Evolutionary conservation across 2,888 invertebrate genomes (phyloP).

Genomic region (Dryomyza anilis): DNA sequence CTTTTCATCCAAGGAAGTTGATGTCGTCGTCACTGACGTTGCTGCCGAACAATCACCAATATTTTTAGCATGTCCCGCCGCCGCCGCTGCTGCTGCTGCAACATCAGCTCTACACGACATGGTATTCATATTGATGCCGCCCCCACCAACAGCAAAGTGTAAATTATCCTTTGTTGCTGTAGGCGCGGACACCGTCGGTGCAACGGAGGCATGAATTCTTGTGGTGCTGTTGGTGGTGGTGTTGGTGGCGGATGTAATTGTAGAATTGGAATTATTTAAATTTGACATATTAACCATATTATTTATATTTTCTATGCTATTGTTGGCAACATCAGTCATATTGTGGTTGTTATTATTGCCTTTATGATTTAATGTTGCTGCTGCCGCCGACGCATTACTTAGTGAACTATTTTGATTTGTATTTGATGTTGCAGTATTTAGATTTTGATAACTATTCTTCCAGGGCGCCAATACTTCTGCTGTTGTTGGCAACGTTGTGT

Average conservation of each 20-base stretch:
- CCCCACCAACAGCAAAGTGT: too few relatives aligned
- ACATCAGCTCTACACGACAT: too few relatives aligned
- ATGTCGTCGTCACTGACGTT: neutral
- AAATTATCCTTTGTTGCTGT: neutral
- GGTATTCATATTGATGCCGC: too few relatives aligned
- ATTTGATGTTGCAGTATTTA: slow-evolving; percentile 23
- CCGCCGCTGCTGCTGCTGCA: neutral
- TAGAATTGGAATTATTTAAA: slow-evolving; percentile 14
- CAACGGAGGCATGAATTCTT: neutral
- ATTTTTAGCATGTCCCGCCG: too few relatives aligned
- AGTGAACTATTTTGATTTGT: slow-evolving; percentile 24
- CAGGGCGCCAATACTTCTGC: slow-evolving; percentile 32
- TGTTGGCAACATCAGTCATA: slow-evolving; percentile 9
- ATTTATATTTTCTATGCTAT: slow-evolving; percentile 4
- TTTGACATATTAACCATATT: slow-evolving; percentile 6
- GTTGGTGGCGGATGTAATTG: slow-evolving; percentile 12
- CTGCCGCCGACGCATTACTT: slow-evolving; percentile 33
- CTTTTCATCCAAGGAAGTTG: neutral
- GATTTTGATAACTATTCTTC: slow-evolving; percentile 41
- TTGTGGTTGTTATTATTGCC: slow-evolving; percentile 29
- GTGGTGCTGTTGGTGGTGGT: slow-evolving; percentile 15
- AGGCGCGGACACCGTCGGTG: neutral
- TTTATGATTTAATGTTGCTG: too few relatives aligned
- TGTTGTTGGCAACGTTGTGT: slow-evolving; percentile 18
- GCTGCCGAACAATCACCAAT: neutral